Evolutionary conservation across 2,113 vertebrate genomes (phyloP).

Genomic region (Festucalex cinctus): DNA sequence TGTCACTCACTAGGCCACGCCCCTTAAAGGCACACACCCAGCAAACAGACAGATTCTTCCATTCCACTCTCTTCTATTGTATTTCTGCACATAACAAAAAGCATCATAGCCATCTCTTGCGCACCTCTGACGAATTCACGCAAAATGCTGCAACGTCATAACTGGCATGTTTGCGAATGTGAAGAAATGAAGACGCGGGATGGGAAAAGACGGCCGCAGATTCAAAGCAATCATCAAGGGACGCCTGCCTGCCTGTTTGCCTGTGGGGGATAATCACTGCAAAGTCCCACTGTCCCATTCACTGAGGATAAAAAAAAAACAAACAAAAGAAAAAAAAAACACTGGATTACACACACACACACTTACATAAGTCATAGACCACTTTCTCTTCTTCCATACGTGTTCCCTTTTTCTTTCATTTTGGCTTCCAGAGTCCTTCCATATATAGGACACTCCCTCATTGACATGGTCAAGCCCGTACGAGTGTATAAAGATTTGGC

Average conservation of each 20-base stretch:
- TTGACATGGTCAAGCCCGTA: background rate
- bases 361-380: conserved; percentile 56
- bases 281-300: conserved; percentile 72
- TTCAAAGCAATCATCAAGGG: conserved; percentile 66
- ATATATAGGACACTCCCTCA: conserved; percentile 6
- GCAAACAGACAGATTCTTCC: no score
- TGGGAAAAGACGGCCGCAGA: conserved; percentile 33
- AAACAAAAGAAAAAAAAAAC: no score
- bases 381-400: conserved; percentile 34
- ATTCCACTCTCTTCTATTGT: no score
- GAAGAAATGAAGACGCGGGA: background rate
- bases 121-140: no score
- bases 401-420: conserved; percentile 37
- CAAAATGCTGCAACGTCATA: background rate
- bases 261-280: conserved; percentile 63
- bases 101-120: no score
- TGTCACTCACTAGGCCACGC: no score
- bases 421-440: conserved; percentile 18
- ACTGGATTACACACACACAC: conserved; percentile 54
- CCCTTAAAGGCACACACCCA: no score
- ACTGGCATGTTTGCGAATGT: background rate
- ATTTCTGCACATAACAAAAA: no score
- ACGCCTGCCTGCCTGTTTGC: conserved; percentile 40
- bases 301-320: conserved; percentile 70
- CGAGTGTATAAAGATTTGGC: background rate